A percentile compares a stretch with the other conserved stretches of the same genome.
Evolutionary conservation across 2,797 vertebrate species (phyloP).

Genomic region (Falco naumanni): DNA sequence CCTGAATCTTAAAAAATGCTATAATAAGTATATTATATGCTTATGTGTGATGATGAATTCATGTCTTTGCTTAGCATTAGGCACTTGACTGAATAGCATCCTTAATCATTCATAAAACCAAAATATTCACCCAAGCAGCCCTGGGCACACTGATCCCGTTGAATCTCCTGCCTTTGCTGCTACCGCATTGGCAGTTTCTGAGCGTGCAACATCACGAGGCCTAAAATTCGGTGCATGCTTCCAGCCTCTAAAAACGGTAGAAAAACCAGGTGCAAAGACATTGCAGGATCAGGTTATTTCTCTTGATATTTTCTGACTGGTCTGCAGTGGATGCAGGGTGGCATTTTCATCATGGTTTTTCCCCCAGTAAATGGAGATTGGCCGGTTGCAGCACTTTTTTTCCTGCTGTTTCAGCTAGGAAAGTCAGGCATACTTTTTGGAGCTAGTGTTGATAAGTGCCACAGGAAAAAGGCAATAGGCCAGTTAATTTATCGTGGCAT

Average conservation of each 20-base stretch:
- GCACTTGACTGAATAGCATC: neutral
- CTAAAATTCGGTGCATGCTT: neutral
- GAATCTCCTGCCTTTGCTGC: neutral
- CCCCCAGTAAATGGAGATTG: neutral
- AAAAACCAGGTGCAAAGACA: neutral
- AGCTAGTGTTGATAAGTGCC: neutral
- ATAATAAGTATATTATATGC: no score
- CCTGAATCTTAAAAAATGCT: neutral
- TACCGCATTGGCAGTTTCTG: neutral
- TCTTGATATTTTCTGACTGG: neutral
- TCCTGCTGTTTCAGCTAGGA: neutral
- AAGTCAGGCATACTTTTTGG: neutral
- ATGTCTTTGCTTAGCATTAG: neutral
- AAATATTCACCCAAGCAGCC: neutral
- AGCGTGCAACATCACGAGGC: neutral
- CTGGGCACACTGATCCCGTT: rapidly evolving
- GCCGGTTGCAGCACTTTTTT: neutral
- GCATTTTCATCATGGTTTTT: neutral
- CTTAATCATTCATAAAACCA: neutral
- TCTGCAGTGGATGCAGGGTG: neutral
- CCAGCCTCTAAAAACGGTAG: neutral
- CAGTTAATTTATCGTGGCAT: neutral
- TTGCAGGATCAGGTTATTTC: neutral
- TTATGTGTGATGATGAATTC: neutral
- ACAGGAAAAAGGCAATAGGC: neutral